Base-by-base conservation (phyloP, 2,888 invertebrate genomes). In the Platynereis dumerilii region DNA sequence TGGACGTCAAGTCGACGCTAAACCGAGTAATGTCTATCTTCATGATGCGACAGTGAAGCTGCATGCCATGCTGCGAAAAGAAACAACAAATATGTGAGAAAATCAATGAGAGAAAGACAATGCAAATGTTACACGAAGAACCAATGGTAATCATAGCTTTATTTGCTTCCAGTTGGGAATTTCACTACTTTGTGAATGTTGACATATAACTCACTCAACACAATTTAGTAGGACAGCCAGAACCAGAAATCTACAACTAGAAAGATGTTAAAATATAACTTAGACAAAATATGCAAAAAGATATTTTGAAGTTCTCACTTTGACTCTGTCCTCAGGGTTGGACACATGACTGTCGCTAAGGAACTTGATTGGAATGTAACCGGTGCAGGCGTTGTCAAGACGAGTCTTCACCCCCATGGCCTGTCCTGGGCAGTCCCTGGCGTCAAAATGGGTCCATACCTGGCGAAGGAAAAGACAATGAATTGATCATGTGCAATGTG, bases 391-490 rank as follows among this genome's bases (percentile, higher is more conserved):
- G 83, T 99, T 99, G 84, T 99, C 98, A 1, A 99, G 86, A 0
- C 92, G 87, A 48, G 94, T 87, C 67, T 92, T 89, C 0, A 99
- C 91, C 0, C 99, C 99, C 0, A 92, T 92, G 0, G 98, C 94
- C 82, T 94, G 93, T 0, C 99, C 99, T 0, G 94, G 96, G 85
- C 99, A 99, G 42, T 80, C 84, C 29, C 93, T 94, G 0, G 94
- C 93, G 85, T 98, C 97, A 86, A 97, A 97, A 84, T 98, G 97
- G 85, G 94, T 95, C 97, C 97, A 98, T 57, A 97, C 96, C 86
- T 87, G 67, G 0, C n/a, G n/a, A 68, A 57, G 24, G n/a, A 63
- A 10, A 48, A 34, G 17, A 48, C n/a, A 48, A 5, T 3, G n/a
- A 48, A 3, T 12, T 48, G n/a, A 10, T 48, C n/a, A 48, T 48